These are phyloP conservation scores for Pandemis corylana DNA, from an alignment of 2,888 invertebrate genomes.

Conservation along the genomic window DNA sequence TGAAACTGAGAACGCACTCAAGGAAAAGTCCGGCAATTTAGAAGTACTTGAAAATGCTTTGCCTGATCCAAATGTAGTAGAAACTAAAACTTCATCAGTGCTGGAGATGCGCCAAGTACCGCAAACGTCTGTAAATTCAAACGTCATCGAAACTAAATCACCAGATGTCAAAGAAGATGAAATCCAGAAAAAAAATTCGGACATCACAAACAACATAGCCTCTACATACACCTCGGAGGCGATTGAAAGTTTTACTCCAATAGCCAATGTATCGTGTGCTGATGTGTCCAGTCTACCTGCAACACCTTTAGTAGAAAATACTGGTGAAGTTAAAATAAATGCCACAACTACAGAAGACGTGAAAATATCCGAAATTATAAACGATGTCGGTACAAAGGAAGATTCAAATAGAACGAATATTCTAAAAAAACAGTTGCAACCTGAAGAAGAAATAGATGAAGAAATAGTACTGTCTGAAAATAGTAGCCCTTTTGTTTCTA, in stretches of 20 bases:
- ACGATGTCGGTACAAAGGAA: neutral
- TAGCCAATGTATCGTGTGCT: neutral
- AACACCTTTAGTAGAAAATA: neutral
- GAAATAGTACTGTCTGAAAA: slow-evolving; percentile 63
- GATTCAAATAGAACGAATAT: neutral
- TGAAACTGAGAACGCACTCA: slow-evolving; percentile 18
- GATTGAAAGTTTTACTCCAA: neutral
- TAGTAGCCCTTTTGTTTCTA: slow-evolving; percentile 66
- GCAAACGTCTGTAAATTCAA: slow-evolving; percentile 6
- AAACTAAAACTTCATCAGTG: slow-evolving; percentile 1
- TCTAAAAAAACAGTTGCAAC: neutral
- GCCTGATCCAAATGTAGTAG: neutral
- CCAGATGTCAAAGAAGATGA: neutral
- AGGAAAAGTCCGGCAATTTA: slow-evolving; percentile 9
- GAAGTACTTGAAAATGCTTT: neutral
- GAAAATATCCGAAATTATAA: neutral
- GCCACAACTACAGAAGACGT: neutral
- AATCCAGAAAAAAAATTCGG: neutral
- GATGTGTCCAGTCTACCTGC: neutral
- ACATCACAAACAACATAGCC: neutral
- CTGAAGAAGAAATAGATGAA: slow-evolving; percentile 48
- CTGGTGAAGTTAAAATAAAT: neutral
- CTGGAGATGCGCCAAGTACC: neutral
- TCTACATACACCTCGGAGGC: neutral
- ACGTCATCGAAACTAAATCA: neutral